A percentile compares a stretch with the other conserved stretches of the same genome.
Evolutionary conservation across 2,797 vertebrate species (phyloP).

Genomic region (Labroides dimidiatus): DNA sequence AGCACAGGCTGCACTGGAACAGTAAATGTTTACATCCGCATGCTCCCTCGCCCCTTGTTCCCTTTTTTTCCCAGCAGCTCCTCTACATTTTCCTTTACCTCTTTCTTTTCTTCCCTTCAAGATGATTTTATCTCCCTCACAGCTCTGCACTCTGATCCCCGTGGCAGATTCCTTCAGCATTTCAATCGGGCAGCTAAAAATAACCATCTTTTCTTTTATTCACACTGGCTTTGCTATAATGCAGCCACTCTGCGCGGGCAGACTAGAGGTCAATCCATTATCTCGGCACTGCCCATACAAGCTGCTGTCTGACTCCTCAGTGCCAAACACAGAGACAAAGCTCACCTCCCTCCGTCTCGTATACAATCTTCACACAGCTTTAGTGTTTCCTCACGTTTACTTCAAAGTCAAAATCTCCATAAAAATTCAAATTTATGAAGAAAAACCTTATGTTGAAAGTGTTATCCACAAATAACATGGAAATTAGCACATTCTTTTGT

Average conservation of each 20-base stretch:
- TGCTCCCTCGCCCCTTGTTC: slow-evolving; percentile 31
- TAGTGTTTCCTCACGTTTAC: slow-evolving; percentile 18
- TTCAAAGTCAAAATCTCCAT: slow-evolving; percentile 14
- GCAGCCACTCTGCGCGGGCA: slow-evolving; percentile 82
- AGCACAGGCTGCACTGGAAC: slow-evolving; percentile 17
- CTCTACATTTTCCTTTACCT: slow-evolving; percentile 40
- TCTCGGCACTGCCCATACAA: slow-evolving; percentile 73
- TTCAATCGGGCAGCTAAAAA: slow-evolving; percentile 89
- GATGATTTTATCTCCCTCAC: slow-evolving; percentile 71
- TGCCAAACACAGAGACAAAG: slow-evolving; percentile 42
- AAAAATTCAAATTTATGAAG: slow-evolving; percentile 2
- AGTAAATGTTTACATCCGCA: slow-evolving; percentile 30
- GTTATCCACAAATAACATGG: slow-evolving; percentile 3
- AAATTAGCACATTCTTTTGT: slow-evolving; percentile 25
- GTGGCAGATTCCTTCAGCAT: slow-evolving; percentile 76
- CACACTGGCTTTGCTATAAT: slow-evolving; percentile 87
- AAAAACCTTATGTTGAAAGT: background rate
- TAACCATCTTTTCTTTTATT: slow-evolving; percentile 88
- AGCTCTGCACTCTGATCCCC: slow-evolving; percentile 76
- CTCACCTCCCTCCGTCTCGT: slow-evolving; percentile 40
- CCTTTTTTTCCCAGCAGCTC: slow-evolving; percentile 14
- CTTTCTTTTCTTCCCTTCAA: slow-evolving; percentile 39
- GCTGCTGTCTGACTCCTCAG: slow-evolving; percentile 67
- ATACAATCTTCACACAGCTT: slow-evolving; percentile 28
- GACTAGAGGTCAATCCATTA: slow-evolving; percentile 89